A percentile compares a stretch with the other conserved stretches of the same genome.
phyloP scores from a whole-genome alignment of 1,140 invertebrate genomes.

The Drosophila kurseongensis region DNA sequence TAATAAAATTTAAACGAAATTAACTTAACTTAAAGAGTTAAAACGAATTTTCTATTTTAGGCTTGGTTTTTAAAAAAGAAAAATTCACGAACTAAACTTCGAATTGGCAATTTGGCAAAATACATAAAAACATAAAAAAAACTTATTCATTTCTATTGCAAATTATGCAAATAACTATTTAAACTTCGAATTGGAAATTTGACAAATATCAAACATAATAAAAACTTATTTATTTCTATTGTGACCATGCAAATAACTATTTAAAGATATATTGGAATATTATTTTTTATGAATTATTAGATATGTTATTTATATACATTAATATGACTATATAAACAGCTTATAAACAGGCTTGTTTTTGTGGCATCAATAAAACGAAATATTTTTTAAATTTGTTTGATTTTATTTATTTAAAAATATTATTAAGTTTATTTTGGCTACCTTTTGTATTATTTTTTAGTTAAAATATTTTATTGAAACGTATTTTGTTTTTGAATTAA shows the following conservation, averaged over 20 bases:
- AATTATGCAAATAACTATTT: no score
- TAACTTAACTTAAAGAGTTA: neutral
- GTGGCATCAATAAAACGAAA: slow-evolving; percentile 59
- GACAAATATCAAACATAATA: no score
- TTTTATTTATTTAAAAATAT: slow-evolving; percentile 8
- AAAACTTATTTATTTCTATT: no score
- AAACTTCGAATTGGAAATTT: no score
- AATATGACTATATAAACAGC: slow-evolving; percentile 23
- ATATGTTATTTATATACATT: slow-evolving; percentile 31
- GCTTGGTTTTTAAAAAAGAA: slow-evolving; percentile 70
- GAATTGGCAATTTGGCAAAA: no score
- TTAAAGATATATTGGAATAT: neutral
- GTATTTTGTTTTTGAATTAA: no score
- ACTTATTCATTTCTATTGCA: no score
- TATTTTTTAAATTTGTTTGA: slow-evolving; percentile 40
- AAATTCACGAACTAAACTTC: slow-evolving; percentile 48
- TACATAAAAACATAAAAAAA: no score
- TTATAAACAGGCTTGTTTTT: slow-evolving; percentile 18
- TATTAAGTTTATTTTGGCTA: neutral
- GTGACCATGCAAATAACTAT: no score
- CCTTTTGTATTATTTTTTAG: neutral
- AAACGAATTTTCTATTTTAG: slow-evolving; percentile 77
- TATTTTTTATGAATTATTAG: neutral
- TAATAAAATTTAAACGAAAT: neutral
- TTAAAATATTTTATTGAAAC: neutral